Evolutionary conservation across 2,888 invertebrate species (phyloP), one percentile per base, ranked within the genome.

Genomic region (Eristalis arbustorum): DNA sequence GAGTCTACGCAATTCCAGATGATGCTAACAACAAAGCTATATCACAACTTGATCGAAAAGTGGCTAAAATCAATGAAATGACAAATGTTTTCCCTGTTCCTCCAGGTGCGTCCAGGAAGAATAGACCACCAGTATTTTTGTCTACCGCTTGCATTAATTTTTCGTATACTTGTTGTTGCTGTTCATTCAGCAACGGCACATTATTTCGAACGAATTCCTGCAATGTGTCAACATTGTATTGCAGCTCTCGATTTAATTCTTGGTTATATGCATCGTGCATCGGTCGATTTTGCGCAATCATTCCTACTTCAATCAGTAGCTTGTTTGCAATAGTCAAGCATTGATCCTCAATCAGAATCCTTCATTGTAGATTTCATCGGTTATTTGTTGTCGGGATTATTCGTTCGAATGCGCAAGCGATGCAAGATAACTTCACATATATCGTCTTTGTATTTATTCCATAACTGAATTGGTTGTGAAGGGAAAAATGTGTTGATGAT

Each of bases 231-330:
- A 18, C 25, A 89, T 90, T 88, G 76, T 88, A 89, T 80, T 89
- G 71, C 63, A 61, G 83, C 84, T 90, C 89, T n/a, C 89, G 88
- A 83, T 89, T 68, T 84, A 89, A 89, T 78, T 90, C 89, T 72
- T 72, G 83, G 88, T 89, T 89, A 31, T 88, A 88, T 75, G 78
- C 76, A 82, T 59, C 59, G 82, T 82, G 56, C 82, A 87, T 88
- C 76, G 37, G 56, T 87, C 89, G 89, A 89, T 90, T 69, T 81
- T 89, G 89, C 76, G 89, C 76, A 84, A 89, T 83, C 88, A 90
- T 89, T 83, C 89, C 90, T 84, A 89, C 89, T 69, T 71, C 23
- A 49, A 67, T 59, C 22, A 67, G 37, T 67, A 68, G 49, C 34
- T 80, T 80, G 68, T 49, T 80, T 63, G 80, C 56, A 18, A 80